These are phyloP conservation scores for Sebastolobus alascanus DNA, from an alignment of 2,797 vertebrate species.

Conservation along the genomic window DNA sequence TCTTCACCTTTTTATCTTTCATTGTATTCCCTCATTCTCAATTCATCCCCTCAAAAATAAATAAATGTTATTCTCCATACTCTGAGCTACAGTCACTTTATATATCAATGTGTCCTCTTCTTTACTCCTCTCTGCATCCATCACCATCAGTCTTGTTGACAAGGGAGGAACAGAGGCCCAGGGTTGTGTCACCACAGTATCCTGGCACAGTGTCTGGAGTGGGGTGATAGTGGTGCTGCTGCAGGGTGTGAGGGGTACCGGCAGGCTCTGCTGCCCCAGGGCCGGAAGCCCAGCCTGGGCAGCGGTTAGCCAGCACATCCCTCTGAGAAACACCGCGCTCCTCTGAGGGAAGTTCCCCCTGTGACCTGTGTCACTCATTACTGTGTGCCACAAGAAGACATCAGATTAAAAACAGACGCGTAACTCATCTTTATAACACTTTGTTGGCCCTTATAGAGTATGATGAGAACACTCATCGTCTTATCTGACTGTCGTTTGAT, in stretches of 20 bases:
- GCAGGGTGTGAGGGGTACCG: slow-evolving; percentile 67
- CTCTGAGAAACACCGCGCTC: slow-evolving; percentile 56
- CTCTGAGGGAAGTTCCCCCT: slow-evolving; percentile 63
- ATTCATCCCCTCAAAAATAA: neutral
- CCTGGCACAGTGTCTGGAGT: slow-evolving; percentile 93
- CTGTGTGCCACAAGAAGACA: slow-evolving; percentile 24
- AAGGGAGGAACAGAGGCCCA: slow-evolving; percentile 80
- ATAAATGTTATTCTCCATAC: neutral
- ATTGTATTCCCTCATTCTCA: neutral
- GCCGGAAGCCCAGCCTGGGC: slow-evolving; percentile 83
- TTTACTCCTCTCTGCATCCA: slow-evolving; percentile 66
- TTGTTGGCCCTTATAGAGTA: neutral
- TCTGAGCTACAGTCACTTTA: slow-evolving; percentile 3
- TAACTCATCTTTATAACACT: neutral
- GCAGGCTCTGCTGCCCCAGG: slow-evolving; percentile 71
- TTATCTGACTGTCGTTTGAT: neutral
- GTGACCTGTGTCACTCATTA: slow-evolving; percentile 48
- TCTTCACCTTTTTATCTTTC: neutral
- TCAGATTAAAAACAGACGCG: slow-evolving; percentile 27
- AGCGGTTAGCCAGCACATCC: slow-evolving; percentile 83
- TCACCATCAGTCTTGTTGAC: slow-evolving; percentile 82
- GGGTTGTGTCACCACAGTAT: slow-evolving; percentile 93
- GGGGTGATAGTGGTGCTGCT: slow-evolving; percentile 78
- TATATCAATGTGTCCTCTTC: slow-evolving; percentile 36
- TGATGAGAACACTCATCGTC: neutral